Evolutionary conservation across 2,888 invertebrate genomes (phyloP).

Genomic region (Eristalis tenax): DNA sequence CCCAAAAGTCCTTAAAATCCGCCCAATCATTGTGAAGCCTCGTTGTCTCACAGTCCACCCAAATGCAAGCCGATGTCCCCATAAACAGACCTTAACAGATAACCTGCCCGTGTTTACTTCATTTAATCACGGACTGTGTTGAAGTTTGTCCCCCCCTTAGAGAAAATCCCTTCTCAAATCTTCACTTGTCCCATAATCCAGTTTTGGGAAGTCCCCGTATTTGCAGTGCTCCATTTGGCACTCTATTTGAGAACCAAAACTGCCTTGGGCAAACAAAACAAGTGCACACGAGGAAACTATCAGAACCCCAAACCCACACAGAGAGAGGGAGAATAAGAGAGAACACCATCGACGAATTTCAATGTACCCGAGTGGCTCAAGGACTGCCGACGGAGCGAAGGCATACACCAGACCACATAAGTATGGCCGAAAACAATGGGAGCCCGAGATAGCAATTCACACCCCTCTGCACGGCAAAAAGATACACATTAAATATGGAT

Average conservation of each 20-base stretch:
- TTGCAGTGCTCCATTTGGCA: neutral
- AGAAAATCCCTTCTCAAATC: neutral
- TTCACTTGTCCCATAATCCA: neutral
- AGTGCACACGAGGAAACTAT: neutral
- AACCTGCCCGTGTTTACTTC: neutral
- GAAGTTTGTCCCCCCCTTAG: neutral
- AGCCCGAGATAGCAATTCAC: neutral
- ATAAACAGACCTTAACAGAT: neutral
- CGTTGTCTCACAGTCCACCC: neutral
- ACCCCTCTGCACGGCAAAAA: neutral
- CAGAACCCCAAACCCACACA: neutral
- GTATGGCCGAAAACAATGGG: neutral
- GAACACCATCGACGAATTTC: neutral
- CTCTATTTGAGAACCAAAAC: neutral
- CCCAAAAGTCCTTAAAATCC: neutral
- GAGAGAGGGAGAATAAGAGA: neutral
- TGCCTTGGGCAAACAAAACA: neutral
- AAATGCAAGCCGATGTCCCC: neutral
- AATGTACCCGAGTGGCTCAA: neutral
- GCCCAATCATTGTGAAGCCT: neutral
- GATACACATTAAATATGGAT: slow-evolving; percentile 13
- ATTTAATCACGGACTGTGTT: neutral
- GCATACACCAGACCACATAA: neutral
- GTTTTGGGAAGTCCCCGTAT: neutral
- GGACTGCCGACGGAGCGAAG: neutral